Base-by-base conservation (phyloP, 2,888 invertebrate genomes). In the Idaea biselata region DNA sequence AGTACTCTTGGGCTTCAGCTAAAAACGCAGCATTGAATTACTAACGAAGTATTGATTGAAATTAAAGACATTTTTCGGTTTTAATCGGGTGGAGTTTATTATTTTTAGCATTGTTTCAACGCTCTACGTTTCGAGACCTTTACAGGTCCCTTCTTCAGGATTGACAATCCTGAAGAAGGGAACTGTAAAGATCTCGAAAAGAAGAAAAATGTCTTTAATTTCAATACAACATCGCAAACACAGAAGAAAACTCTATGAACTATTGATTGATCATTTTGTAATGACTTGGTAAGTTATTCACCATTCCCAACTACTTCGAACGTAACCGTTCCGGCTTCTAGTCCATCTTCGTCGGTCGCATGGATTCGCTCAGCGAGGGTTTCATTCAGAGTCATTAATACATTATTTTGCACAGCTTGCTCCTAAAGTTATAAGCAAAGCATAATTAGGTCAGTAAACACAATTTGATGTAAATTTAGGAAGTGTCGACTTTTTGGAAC, bases 261-360 rank as follows among this genome's bases (percentile, higher is more conserved):
- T 44, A 8, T 44, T 17, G 55, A 55, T 16, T 6, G 16, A 7
- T 55, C 55, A 16, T 55, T 55, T 55, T 55, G 8, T 16, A 55
- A 25, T 25, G 11, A 7, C 4, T 16, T 55, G 0, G 44, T 17
- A 16, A 55, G 16, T 16, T 14, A 57, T 32, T 74, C 73, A 93
- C 93, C 86, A 61, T 89, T 71, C 5, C 88, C 89, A 0, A 69
- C 68, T 2, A 93, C 78, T 53, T 81, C 74, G 73, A 94, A 94
- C 11, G 83, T 86, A 16, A 94, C 93, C 6, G 78, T 72, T 58
- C 94, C 95, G 56, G 94, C 95, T 18, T 89, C 80, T 0, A 93
- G 89, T 0, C 93, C 93, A 72, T 94, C 94, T 18, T 91, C 87
- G 75, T 95, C 95, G 0, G 86, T 89, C 0, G 94, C 94, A 17